Percentiles rank a stretch among this genome's conserved stretches.
phyloP scores from a whole-genome alignment of 2,797 vertebrate species.

The Prunella strophiata region DNA sequence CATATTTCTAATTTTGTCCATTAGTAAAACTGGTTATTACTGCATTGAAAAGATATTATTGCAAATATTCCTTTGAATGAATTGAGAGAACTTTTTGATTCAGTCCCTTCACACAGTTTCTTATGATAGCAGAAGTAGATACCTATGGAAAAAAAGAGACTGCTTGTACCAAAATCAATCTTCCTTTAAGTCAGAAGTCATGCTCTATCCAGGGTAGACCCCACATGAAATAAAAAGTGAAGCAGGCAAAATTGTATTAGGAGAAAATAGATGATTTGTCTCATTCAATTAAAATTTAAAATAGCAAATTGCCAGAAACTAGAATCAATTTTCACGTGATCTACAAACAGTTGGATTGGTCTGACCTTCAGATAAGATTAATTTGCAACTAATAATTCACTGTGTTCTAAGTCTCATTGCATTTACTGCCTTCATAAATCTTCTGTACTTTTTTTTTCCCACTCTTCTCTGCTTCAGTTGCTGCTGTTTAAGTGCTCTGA shows the following conservation, averaged over 20 bases:
- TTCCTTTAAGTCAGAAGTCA: not conserved
- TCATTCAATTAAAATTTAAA: not conserved
- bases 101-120: not conserved
- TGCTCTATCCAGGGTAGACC: not conserved
- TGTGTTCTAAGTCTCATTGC: not conserved
- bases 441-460: not conserved
- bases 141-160: not conserved
- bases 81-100: not conserved
- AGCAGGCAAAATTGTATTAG: not conserved
- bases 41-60: not conserved
- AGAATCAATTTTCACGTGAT: not conserved
- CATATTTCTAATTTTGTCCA: not conserved
- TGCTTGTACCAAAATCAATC: not conserved
- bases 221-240: not conserved
- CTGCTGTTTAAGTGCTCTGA: not conserved
- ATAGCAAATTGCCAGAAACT: not conserved
- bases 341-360: not conserved
- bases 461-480: not conserved
- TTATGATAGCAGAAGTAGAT: not conserved
- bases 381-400: slow-evolving; percentile 30
- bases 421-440: not conserved
- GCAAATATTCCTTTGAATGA: not conserved
- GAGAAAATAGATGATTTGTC: not conserved
- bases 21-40: not conserved
- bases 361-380: slow-evolving; percentile 24